Conservation (phyloP, 2,797 vertebrate species). For the Synaphobranchus kaupii region DNA sequence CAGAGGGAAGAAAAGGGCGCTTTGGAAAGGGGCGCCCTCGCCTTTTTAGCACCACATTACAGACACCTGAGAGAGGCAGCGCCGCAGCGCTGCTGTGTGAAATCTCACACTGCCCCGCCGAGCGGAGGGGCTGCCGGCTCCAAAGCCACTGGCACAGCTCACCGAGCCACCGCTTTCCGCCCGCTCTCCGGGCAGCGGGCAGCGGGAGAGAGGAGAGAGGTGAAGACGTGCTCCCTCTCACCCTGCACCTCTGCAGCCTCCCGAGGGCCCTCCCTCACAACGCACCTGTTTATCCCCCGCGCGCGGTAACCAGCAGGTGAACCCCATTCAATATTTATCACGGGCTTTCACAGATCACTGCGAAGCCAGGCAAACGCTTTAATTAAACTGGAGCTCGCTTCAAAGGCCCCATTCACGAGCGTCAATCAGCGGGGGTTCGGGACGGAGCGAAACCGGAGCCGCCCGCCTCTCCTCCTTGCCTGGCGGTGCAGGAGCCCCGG, state of each 20-base stretch:
- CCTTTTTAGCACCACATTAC: slow-evolving; percentile 59
- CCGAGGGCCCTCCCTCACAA: slow-evolving; percentile 78
- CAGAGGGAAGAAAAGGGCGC: slow-evolving; percentile 30
- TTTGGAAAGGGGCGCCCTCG: slow-evolving; percentile 56
- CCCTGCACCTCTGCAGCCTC: slow-evolving; percentile 63
- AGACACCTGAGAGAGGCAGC: slow-evolving; percentile 74
- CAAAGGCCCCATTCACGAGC: slow-evolving; percentile 97
- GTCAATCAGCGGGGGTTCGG: slow-evolving; percentile 88
- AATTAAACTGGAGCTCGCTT: slow-evolving; percentile 99
- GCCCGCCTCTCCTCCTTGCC: slow-evolving; percentile 78
- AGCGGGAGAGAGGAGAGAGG: slow-evolving; percentile 33
- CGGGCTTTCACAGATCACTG: slow-evolving; percentile 99
- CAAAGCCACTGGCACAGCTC: slow-evolving; percentile 59
- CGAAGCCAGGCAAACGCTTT: slow-evolving; percentile 98
- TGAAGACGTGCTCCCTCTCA: slow-evolving; percentile 18
- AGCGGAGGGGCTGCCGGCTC: slow-evolving; percentile 58
- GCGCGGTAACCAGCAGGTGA: slow-evolving; percentile 97
- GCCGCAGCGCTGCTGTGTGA: slow-evolving; percentile 70
- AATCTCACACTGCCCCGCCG: slow-evolving; percentile 84
- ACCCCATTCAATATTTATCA: slow-evolving; percentile 99
- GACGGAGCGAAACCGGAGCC: slow-evolving; percentile 93
- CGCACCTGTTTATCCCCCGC: slow-evolving; percentile 93
- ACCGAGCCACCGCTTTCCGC: slow-evolving; percentile 46
- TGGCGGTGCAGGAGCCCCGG: slow-evolving; percentile 75
- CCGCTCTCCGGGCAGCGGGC: slow-evolving; percentile 7